Conservation (phyloP, 2,888 invertebrate genomes). For the Luperina testacea region DNA sequence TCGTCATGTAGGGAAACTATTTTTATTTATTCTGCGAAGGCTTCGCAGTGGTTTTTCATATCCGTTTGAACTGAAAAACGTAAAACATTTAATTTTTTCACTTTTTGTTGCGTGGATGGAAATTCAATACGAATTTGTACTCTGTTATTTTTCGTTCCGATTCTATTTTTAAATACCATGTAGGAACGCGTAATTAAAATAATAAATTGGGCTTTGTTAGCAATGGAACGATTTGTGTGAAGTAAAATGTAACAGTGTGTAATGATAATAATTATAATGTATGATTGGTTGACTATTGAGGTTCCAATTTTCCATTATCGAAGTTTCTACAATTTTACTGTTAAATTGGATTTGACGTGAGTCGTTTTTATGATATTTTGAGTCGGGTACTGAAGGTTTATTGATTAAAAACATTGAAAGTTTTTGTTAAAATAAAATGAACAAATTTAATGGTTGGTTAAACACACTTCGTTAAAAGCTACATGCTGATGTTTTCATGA, state of each 20-base stretch:
- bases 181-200: background rate
- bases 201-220: background rate
- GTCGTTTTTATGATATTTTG: background rate
- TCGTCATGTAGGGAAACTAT: slow-evolving; percentile 22
- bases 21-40: slow-evolving; percentile 35
- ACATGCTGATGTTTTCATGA: no score
- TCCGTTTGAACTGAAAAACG: slow-evolving; percentile 32
- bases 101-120: slow-evolving; percentile 41
- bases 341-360: background rate
- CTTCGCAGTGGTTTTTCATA: slow-evolving; percentile 20
- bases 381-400: background rate
- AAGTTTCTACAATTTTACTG: background rate
- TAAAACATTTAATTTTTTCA: slow-evolving; percentile 19
- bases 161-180: slow-evolving; percentile 32
- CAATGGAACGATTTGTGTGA: background rate
- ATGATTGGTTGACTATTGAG: background rate
- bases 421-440: background rate
- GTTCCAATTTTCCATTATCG: background rate
- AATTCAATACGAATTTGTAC: slow-evolving; percentile 55
- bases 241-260: background rate
- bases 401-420: background rate
- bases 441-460: no score
- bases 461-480: no score
- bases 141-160: slow-evolving; percentile 34
- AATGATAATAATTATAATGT: background rate